A percentile compares a stretch with the other conserved stretches of the same genome.
Evolutionary conservation across 1,140 invertebrate species (phyloP).

Genomic region (Dinothrombium tinctorium): DNA sequence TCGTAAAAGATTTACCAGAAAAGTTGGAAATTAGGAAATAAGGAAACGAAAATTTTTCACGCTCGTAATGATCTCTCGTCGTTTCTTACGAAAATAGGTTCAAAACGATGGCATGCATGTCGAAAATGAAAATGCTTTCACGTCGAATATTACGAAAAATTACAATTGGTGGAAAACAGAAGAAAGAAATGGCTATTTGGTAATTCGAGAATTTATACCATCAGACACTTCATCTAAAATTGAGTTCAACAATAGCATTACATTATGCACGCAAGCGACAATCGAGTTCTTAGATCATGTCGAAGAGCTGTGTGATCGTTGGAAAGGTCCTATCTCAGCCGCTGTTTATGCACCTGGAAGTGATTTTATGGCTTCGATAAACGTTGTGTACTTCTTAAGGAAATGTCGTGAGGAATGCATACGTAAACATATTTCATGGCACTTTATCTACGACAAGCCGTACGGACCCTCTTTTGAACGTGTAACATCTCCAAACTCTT

Average conservation of each 20-base stretch:
- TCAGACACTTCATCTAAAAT: too few relatives aligned
- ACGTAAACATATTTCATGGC: conserved; percentile 14
- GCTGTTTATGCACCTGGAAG: conserved; percentile 47
- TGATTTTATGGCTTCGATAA: conserved; percentile 34
- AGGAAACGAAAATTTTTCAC: too few relatives aligned
- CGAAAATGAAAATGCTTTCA: too few relatives aligned
- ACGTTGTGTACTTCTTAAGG: conserved; percentile 34
- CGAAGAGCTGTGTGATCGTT: conserved; percentile 44
- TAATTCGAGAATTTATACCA: conserved; percentile 61
- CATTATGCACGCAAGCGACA: conserved; percentile 63
- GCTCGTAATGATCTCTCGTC: too few relatives aligned
- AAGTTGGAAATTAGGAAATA: too few relatives aligned
- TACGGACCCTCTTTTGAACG: conserved; percentile 5
- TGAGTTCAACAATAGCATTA: conserved; percentile 39
- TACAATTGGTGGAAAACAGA: conserved; percentile 14
- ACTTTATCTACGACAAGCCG: conserved; percentile 15
- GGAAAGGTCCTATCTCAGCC: conserved; percentile 44
- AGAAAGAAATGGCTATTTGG: conserved; percentile 69
- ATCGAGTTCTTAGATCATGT: conserved; percentile 72
- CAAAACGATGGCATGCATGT: too few relatives aligned
- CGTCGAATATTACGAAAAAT: too few relatives aligned
- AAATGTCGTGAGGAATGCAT: conserved; percentile 17
- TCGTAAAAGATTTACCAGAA: too few relatives aligned
- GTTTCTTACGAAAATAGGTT: too few relatives aligned
- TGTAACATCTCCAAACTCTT: conserved; percentile 3